Conservation (phyloP, 2,113 vertebrate species). For the Corydoras maculifer region DNA sequence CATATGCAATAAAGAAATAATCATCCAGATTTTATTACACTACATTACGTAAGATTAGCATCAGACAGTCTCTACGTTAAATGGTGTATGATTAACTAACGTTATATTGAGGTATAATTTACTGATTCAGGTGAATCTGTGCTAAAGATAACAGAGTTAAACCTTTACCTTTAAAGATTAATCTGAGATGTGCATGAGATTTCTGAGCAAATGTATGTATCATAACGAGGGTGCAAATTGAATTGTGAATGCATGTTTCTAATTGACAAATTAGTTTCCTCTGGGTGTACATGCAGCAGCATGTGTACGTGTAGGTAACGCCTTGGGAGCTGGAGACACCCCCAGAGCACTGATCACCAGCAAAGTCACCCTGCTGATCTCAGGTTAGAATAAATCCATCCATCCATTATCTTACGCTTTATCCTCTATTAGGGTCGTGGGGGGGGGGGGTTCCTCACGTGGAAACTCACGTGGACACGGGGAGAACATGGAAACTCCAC, state of each 20-base stretch:
- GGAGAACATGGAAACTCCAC: no score
- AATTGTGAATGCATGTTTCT: background rate
- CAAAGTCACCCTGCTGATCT: constrained; percentile 63
- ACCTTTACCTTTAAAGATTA: background rate
- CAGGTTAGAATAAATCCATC: constrained; percentile 68
- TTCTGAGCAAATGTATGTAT: no score
- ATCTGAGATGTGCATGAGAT: background rate
- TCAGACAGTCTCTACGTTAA: background rate
- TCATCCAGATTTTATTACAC: background rate
- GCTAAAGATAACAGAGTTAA: background rate
- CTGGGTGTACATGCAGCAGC: constrained; percentile 71
- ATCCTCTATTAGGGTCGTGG: no score
- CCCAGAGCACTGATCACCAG: constrained; percentile 66
- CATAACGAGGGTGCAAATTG: background rate
- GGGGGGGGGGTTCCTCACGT: no score
- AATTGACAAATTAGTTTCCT: constrained; percentile 65
- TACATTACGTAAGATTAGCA: no score
- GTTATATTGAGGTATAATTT: background rate
- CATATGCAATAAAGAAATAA: background rate
- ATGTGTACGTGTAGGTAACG: constrained; percentile 79
- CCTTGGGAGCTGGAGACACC: constrained; percentile 72
- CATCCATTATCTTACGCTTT: no score
- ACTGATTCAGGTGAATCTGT: no score
- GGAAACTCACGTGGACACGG: no score
- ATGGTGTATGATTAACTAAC: background rate